Conservation (phyloP, 2,888 invertebrate genomes). For the Stenchaetothrips biformis region DNA sequence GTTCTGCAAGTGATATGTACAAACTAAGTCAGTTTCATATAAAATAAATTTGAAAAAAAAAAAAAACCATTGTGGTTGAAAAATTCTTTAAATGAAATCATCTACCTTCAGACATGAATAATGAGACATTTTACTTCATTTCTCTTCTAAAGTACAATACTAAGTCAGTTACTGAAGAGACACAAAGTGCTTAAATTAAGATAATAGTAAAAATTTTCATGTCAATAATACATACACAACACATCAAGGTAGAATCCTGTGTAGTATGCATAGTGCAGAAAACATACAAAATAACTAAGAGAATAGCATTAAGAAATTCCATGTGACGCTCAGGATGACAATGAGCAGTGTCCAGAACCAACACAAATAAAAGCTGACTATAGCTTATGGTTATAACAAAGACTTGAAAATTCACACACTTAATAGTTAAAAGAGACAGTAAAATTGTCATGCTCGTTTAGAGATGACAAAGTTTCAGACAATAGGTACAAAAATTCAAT, state of each 20-base stretch:
- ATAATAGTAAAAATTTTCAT: background rate
- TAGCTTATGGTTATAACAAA: background rate
- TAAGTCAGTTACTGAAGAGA: constrained; percentile 15
- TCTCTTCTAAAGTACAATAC: constrained; percentile 20
- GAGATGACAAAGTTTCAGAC: constrained; percentile 10
- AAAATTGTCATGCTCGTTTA: background rate
- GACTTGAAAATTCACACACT: constrained; percentile 12
- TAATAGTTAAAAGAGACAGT: constrained; percentile 17
- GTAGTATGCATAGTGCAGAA: background rate
- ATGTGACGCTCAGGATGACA: background rate
- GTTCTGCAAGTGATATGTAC: constrained; percentile 1
- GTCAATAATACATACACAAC: background rate
- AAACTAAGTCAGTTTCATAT: constrained; percentile 5
- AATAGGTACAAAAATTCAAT: constrained; percentile 6
- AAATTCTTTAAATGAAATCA: background rate
- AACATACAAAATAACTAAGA: constrained; percentile 24
- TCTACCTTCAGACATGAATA: background rate
- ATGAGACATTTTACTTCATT: constrained; percentile 8
- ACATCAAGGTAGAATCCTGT: background rate
- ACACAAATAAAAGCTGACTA: background rate
- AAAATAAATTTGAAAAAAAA: background rate
- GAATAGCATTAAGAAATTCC: constrained; percentile 11
- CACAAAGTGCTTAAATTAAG: constrained; percentile 13
- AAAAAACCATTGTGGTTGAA: background rate
- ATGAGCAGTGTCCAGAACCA: background rate